phyloP scores from a whole-genome alignment of 2,797 vertebrate genomes.

The Moxostoma hubbsi region DNA sequence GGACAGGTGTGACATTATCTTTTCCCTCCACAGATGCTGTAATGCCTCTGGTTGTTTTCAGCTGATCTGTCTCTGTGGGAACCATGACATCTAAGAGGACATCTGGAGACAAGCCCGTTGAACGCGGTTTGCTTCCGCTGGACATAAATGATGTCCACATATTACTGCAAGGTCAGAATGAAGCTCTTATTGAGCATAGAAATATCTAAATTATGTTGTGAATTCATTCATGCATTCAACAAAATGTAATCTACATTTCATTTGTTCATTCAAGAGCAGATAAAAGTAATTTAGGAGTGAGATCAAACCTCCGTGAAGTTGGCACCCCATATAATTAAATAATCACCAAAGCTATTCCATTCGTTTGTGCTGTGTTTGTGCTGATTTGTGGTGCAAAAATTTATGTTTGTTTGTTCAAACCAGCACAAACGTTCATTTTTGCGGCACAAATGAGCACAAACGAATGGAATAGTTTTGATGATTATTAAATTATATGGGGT shows the following conservation, averaged over 20 bases:
- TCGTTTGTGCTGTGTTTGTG: too few relatives aligned
- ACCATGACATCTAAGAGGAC: conserved; percentile 78
- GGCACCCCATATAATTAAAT: too few relatives aligned
- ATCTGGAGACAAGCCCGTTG: conserved; percentile 60
- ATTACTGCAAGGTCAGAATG: conserved; percentile 59
- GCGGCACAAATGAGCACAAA: too few relatives aligned
- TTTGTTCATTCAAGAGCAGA: background rate
- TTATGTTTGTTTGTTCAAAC: too few relatives aligned
- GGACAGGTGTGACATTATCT: too few relatives aligned
- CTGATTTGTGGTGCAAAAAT: too few relatives aligned
- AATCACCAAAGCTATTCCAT: too few relatives aligned
- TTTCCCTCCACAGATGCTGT: conserved; percentile 1
- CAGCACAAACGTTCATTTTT: too few relatives aligned
- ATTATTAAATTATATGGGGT: too few relatives aligned
- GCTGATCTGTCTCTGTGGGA: conserved; percentile 47
- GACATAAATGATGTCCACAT: conserved; percentile 88
- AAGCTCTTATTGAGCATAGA: background rate
- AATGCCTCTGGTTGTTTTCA: conserved; percentile 61
- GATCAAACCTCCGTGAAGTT: too few relatives aligned
- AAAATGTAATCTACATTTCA: background rate
- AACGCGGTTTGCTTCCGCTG: conserved; percentile 76
- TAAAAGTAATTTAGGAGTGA: background rate
- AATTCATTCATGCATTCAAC: background rate
- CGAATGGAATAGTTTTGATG: too few relatives aligned
- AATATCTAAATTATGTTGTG: background rate